phyloP scores from a whole-genome alignment of 2,113 vertebrate genomes.

The Megaleporinus macrocephalus region DNA sequence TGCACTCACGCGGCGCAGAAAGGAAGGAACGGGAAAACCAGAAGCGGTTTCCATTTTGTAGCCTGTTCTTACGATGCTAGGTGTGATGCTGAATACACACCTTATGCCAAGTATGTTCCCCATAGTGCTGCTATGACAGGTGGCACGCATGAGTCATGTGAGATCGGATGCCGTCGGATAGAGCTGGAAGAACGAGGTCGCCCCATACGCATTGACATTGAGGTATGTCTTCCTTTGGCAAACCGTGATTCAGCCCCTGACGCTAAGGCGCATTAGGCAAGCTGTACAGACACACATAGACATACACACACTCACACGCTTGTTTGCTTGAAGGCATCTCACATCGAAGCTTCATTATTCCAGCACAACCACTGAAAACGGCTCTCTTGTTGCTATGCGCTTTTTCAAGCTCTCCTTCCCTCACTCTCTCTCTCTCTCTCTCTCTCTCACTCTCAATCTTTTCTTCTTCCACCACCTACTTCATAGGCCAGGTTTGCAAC shows the following conservation, averaged over 20 bases:
- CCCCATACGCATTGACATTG: slow-evolving; percentile 44
- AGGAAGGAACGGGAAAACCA: slow-evolving; percentile 6
- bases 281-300: slow-evolving; percentile 34
- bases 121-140: slow-evolving; percentile 31
- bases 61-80: slow-evolving; percentile 7
- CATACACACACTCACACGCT: background rate
- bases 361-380: slow-evolving; percentile 27
- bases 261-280: slow-evolving; percentile 19
- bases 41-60: slow-evolving; percentile 21
- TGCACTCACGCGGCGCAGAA: slow-evolving; percentile 32
- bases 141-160: slow-evolving; percentile 45
- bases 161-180: slow-evolving; percentile 22
- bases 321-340: slow-evolving; percentile 28
- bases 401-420: slow-evolving; percentile 2
- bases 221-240: slow-evolving; percentile 34
- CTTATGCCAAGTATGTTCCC: slow-evolving; percentile 29
- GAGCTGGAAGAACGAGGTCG: slow-evolving; percentile 9
- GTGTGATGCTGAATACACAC: slow-evolving; percentile 33
- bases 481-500: slow-evolving; percentile 29
- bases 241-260: slow-evolving; percentile 30
- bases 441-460: background rate
- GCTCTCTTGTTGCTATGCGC: slow-evolving; percentile 44
- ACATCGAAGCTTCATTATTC: slow-evolving; percentile 30
- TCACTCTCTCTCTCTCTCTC: background rate
- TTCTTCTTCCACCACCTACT: slow-evolving; percentile 17